Evolutionary conservation across 2,888 invertebrate genomes (phyloP), one percentile per base, ranked within the genome.

Genomic region (Drosophila quinaria): DNA sequence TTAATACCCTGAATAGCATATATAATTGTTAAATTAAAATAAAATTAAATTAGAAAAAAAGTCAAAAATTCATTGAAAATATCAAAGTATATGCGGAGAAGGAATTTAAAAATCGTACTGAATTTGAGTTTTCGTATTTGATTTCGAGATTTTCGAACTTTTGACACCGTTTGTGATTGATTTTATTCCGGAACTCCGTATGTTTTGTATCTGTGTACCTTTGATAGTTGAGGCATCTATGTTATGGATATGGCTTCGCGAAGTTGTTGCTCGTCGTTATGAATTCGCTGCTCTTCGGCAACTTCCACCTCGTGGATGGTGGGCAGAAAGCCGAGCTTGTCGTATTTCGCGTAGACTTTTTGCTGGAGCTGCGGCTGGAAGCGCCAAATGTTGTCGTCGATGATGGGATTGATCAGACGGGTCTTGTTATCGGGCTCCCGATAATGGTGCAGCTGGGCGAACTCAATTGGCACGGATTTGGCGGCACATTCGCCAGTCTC

Each of bases 381-480:
- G 86, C 96, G 95, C 97, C 97, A 97, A 83, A 98, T 95, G 65
- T 96, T 96, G 22, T 96, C 95, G 93, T 98, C 98, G 91, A 96
- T 94, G 61, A 97, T 94, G 65, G 96, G 94, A 92, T 96, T 96
- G 90, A 96, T 95, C 46, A 95, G 95, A 92, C 97, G 97, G 17
- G 95, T 93, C 92, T 97, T 96, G 92, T 96, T 96, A 74, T 97
- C 93, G 56, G 97, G 96, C 78, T 95, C 97, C 64, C 98, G 95
- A 93, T 98, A 98, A 93, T 98, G 98, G 91, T 98, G 97, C 89
- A 98, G 94, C 78, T 98, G 97, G 13, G 97, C 98, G 88, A 96
- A 95, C 19, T 94, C 93, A 25, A 96, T 96, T 77, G 96, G 96
- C 79, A 98, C 95, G 50, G 97, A 94, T 92, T 96, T 97, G 55